Conservation (phyloP, 2,888 invertebrate species). For the Diloba caeruleocephala region DNA sequence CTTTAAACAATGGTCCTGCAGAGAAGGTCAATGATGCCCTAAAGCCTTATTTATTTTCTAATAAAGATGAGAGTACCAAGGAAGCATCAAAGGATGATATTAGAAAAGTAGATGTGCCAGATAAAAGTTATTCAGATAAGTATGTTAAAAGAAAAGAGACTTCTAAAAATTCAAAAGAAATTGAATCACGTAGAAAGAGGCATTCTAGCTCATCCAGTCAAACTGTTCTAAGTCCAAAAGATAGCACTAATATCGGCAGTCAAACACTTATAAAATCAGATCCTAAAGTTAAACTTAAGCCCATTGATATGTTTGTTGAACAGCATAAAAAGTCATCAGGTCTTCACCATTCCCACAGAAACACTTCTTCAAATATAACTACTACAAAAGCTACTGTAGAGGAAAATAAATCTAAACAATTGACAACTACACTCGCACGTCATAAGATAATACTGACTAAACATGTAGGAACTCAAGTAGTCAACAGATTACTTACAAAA, state of each 20-base stretch:
- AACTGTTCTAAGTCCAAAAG: conserved; percentile 72
- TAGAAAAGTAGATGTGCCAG: conserved; percentile 60
- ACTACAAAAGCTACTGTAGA: conserved; percentile 57
- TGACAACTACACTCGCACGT: conserved; percentile 43
- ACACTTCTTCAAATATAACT: conserved; percentile 63
- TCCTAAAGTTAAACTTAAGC: conserved; percentile 72
- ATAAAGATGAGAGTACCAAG: conserved; percentile 59
- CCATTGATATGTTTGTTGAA: conserved; percentile 80
- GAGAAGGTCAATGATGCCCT: conserved; percentile 65
- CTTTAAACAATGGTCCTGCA: conserved; percentile 55
- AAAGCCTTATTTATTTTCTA: conserved; percentile 66
- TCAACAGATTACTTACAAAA: conserved; percentile 63
- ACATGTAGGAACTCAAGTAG: conserved; percentile 67
- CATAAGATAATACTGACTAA: conserved; percentile 57
- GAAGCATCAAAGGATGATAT: conserved; percentile 60
- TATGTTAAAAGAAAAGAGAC: conserved; percentile 81
- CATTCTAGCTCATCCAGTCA: conserved; percentile 69
- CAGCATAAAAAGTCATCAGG: conserved; percentile 69
- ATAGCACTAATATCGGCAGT: conserved; percentile 56
- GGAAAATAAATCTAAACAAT: conserved; percentile 59
- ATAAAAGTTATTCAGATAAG: conserved; percentile 77
- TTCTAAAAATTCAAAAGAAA: conserved; percentile 62
- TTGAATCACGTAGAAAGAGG: conserved; percentile 62
- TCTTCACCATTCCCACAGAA: conserved; percentile 76
- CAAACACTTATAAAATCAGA: conserved; percentile 68